Base-by-base conservation (phyloP, 1,140 invertebrate species). In the Bombus sibiricus region DNA sequence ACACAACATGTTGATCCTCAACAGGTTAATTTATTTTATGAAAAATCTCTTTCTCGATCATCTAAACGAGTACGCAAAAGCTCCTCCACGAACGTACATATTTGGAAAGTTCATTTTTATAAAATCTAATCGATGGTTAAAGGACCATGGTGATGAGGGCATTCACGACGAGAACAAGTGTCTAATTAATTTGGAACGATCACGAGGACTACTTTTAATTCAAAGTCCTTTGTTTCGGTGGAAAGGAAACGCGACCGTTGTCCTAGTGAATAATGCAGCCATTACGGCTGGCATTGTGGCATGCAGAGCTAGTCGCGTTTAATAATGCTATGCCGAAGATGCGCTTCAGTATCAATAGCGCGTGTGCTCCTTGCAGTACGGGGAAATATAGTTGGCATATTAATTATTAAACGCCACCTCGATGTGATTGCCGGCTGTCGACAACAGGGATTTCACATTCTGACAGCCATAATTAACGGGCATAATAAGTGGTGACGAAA, bases 311-410 rank as follows among this genome's bases (percentile, higher is more conserved):
- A 10, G 28, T 25, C 47, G 39, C 4, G 69, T 73, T 81, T 81
- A 81, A 81, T 74, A 81, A 81, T 62, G 32, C n/a, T 43, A 18
- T 3, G 10, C 6, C 47, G 69, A 81, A 73, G 80, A 81, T 39
- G 39, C 39, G 69, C 39, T 64, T 73, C 69, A 34, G n/a, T 73
- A 73, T 81, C 80, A 62, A 81, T 81, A 43, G 9, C 69, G n/a
- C 34, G 13, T 25, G 66, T 73, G 57, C 57, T 41, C 53, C 69
- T 47, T 62, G n/a, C 32, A 34, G 3, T 22, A 32, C 6, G 5
- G n/a, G 53, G 22, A 62, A 64, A 43, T 74, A 43, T 74, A 73
- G 69, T 73, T 64, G 80, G 69, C 37, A 22, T 43, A 73, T 72
- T 64, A 64, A 81, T 74, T 62, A 62, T 62, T 57, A 62, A 73